Evolutionary conservation across 92 coral and sea anemone genomes (phyloP), one percentile per base, ranked within the genome.

Genomic region (Zoanthus sociatus): DNA sequence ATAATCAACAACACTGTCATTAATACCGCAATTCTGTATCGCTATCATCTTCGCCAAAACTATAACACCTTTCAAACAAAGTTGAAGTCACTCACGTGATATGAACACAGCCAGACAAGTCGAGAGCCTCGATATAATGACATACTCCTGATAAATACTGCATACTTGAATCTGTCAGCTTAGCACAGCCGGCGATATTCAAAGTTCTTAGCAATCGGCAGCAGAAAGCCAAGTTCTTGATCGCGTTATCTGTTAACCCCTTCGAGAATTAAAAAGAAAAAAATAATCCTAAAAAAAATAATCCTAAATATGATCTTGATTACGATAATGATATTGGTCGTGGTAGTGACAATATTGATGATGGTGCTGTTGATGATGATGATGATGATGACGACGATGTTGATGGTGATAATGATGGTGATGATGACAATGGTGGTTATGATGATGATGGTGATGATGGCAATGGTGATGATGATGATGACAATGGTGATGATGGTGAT

Each of bases 71-170:
- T 42, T 64, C 0, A 31, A 14, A 73, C 4, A 18, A 18, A 31
- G 15, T 17, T 3, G 64, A 66, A 3, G 26, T 3, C 51, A 94
- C 98, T 94, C 89, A 96, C 98, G 98, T 95, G 60, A 96, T 90
- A 37, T 90, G 94, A 58, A 87, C 20, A 70, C 98, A 96, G 61
- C 93, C 96, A 31, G 98, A 96, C 20, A 96, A 87, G 79, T 96
- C 96, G 18, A 96, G 83, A 20, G 73, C 51, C 86, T 96, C 98
- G 37, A 96, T 91, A 74, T 94, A 94, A 89, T 96, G 98, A 63
- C 98, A 94, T 10, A 96, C 98, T 14, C 98, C 98, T 16, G 98
- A 95, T 55, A 96, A 76, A 79, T 96, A 96, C 89, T 96, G 98
- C 55, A 96, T 89, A 78, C 98, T 96, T 31, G 98, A 96, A 78